phyloP scores from a whole-genome alignment of 2,888 invertebrate genomes.

The Harpalus rubripes region DNA sequence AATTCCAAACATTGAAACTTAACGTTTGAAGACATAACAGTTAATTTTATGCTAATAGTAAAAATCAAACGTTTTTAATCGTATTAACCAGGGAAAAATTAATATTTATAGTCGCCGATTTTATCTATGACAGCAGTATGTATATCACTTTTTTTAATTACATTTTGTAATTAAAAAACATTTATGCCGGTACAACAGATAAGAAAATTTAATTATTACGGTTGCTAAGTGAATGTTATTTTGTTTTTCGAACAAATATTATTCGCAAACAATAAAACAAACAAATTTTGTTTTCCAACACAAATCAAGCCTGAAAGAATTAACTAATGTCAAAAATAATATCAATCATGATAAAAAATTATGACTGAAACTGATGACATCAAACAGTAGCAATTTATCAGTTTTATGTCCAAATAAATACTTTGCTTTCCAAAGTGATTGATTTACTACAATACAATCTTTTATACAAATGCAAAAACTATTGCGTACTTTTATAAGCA shows the following conservation, averaged over 20 bases:
- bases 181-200: neutral
- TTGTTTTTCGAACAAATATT: neutral
- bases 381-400: conserved; percentile 28
- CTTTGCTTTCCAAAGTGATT: neutral
- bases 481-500: too few species aligned
- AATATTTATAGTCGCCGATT: neutral
- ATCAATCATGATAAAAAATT: conserved; percentile 47
- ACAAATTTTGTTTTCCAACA: conserved; percentile 2
- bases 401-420: conserved; percentile 21
- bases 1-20: neutral
- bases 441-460: conserved; percentile 1
- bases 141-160: neutral
- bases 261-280: neutral
- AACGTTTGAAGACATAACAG: neutral
- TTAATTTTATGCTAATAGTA: too few species aligned
- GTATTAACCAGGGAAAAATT: neutral
- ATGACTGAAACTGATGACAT: conserved; percentile 37
- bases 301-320: conserved; percentile 22
- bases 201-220: neutral
- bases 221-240: neutral
- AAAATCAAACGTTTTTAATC: neutral
- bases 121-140: neutral
- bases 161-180: neutral
- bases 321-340: conserved; percentile 40
- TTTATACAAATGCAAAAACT: too few species aligned